phyloP scores from a whole-genome alignment of 2,888 invertebrate species.

The Drosophila tripunctata region DNA sequence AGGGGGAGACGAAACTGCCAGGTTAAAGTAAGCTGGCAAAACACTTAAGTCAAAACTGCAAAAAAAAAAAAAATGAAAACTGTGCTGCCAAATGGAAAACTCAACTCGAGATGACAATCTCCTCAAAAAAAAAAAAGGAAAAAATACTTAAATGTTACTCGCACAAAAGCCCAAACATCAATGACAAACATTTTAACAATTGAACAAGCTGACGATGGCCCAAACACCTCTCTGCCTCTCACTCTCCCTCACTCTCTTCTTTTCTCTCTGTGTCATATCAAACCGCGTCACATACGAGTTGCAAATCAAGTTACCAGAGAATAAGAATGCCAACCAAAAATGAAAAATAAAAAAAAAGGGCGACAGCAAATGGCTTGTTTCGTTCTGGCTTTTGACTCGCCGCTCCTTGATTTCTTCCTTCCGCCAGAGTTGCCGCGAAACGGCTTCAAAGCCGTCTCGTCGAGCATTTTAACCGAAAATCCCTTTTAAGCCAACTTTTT shows the following conservation, averaged over 20 bases:
- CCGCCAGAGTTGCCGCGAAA: slow-evolving; percentile 53
- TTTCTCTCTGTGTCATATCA: slow-evolving; percentile 21
- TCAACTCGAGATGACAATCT: slow-evolving; percentile 58
- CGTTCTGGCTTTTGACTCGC: slow-evolving; percentile 61
- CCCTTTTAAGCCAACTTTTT: slow-evolving; percentile 24
- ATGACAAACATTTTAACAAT: slow-evolving; percentile 69
- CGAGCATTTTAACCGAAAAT: slow-evolving; percentile 6
- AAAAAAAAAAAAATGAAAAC: slow-evolving; percentile 28
- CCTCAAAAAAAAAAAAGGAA: not conserved
- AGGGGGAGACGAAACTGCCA: slow-evolving; percentile 15
- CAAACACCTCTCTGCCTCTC: slow-evolving; percentile 30
- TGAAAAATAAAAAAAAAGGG: not conserved
- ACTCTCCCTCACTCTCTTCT: slow-evolving; percentile 1
- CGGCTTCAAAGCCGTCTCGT: slow-evolving; percentile 25
- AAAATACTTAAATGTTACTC: slow-evolving; percentile 44
- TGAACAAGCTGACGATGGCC: slow-evolving; percentile 52
- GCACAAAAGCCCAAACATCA: slow-evolving; percentile 61
- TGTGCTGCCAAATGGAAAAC: slow-evolving; percentile 39
- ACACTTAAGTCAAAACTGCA: slow-evolving; percentile 60
- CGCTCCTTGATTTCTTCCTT: slow-evolving; percentile 77
- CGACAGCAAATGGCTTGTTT: slow-evolving; percentile 73
- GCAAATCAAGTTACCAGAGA: slow-evolving; percentile 73
- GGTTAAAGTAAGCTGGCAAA: slow-evolving; percentile 49
- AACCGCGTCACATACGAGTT: slow-evolving; percentile 49
- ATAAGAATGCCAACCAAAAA: too few relatives aligned